Evolutionary conservation across 2,888 invertebrate genomes (phyloP), one percentile per base, ranked within the genome.

Genomic region (Ophraella communa): DNA sequence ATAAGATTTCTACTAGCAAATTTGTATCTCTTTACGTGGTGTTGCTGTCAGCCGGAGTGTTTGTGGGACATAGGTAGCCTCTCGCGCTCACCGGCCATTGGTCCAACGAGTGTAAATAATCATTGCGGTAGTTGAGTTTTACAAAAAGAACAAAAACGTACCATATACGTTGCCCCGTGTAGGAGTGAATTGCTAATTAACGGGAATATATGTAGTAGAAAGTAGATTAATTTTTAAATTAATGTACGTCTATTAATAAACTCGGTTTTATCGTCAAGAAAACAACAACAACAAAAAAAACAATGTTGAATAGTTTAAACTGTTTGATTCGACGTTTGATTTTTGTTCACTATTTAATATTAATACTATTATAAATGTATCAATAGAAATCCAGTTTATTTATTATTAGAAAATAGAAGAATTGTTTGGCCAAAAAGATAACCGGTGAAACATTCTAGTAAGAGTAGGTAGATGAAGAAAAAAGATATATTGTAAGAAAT

Each of bases 141-240:
- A 58, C 55, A 73, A 74, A 74, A 69, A 73, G 69, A 74, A 69
- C 68, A 74, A 74, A 72, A 68, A 64, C 70, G 62, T 58, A 27
- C 60, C 67, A 60, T 59, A 57, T 69, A 71, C 66, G 72, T 70
- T 67, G 69, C 67, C n/a, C n/a, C 71, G 78, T 76, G 79, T 79
- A 78, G 79, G 79, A 78, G 79, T 77, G 71, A 71, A 73, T 74
- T 72, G 72, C 74, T 76, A 77, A 78, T 77, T 77, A 78, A 74
- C 74, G 76, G 77, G 78, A 77, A 77, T 78, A n/a, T n/a, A 75
- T 76, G 77, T 75, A 76, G 73, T 78, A 77, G 78, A 78, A 78
- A 78, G 79, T 77, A 74, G 77, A 72, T 69, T 67, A 64, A 68
- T 66, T 67, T 67, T 71, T 69, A 58, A 68, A 63, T 65, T 58